A percentile compares a stretch with the other conserved stretches of the same genome.
These are phyloP conservation scores for Microtus ochrogaster DNA, from an alignment of 2,113 vertebrate genomes.

Conservation along the genomic window DNA sequence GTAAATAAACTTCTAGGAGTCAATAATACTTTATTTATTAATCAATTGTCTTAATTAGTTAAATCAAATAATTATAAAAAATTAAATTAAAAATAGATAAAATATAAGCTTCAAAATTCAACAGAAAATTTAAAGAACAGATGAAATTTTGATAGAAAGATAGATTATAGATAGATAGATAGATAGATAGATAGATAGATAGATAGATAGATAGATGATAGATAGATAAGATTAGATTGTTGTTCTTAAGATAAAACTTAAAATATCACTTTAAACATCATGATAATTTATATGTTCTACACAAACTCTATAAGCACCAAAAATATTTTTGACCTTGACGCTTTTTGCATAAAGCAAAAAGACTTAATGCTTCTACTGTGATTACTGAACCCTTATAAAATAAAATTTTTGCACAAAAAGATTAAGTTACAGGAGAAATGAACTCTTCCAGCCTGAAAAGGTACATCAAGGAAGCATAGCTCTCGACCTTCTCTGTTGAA, in stretches of 20 bases:
- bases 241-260: background rate
- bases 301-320: background rate
- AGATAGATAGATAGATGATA: too few species aligned
- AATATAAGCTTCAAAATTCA: background rate
- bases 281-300: background rate
- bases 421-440: background rate
- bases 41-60: conserved; percentile 1
- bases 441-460: background rate
- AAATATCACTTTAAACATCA: background rate
- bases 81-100: background rate
- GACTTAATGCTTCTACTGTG: background rate
- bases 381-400: background rate
- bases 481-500: background rate
- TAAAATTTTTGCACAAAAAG: background rate
- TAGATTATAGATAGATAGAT: too few species aligned
- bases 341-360: background rate
- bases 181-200: too few species aligned
- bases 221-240: background rate
- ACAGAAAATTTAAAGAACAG: background rate
- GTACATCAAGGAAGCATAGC: background rate
- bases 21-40: background rate
- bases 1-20: conserved; percentile 13
- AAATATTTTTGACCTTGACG: background rate
- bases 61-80: background rate
- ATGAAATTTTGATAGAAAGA: background rate